A percentile compares a stretch with the other conserved stretches of the same genome.
These are phyloP conservation scores for Leucoma salicis DNA, from an alignment of 2,888 invertebrate species.

Conservation along the genomic window DNA sequence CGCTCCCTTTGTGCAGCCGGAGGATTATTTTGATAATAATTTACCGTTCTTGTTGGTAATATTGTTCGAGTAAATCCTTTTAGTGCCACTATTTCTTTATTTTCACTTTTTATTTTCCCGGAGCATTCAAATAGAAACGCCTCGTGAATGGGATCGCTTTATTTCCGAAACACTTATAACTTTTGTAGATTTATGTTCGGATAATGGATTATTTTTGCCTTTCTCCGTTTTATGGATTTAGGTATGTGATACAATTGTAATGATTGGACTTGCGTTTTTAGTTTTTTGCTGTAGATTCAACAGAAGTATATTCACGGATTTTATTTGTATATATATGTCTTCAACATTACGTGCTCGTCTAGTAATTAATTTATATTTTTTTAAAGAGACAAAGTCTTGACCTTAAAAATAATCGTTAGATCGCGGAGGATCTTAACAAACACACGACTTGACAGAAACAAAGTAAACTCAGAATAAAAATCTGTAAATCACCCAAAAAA, in stretches of 20 bases:
- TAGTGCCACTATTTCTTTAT: constrained; percentile 38
- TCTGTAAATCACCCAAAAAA: too few relatives aligned
- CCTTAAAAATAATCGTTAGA: too few relatives aligned
- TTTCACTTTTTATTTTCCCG: constrained; percentile 31
- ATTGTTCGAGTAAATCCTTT: constrained; percentile 44
- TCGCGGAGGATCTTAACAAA: too few relatives aligned
- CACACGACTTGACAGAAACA: too few relatives aligned
- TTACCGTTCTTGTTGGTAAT: constrained; percentile 42
- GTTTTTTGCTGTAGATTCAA: too few relatives aligned
- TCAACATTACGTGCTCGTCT: too few relatives aligned
- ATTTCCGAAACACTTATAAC: constrained; percentile 30
- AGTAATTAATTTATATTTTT: too few relatives aligned
- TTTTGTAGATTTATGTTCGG: constrained; percentile 17
- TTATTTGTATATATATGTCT: too few relatives aligned
- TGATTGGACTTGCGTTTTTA: too few relatives aligned
- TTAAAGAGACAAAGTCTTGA: too few relatives aligned
- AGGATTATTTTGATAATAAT: constrained; percentile 51
- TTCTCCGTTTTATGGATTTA: constrained; percentile 5
- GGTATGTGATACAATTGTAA: background rate
- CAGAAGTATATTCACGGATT: too few relatives aligned
- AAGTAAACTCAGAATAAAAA: too few relatives aligned
- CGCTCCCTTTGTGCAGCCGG: constrained; percentile 38
- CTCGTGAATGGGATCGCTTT: constrained; percentile 25
- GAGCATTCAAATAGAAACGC: constrained; percentile 33
- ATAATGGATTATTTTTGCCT: constrained; percentile 23